These are phyloP conservation scores for Hypotaenidia okinawae DNA, from an alignment of 2,797 vertebrate species.

Conservation along the genomic window DNA sequence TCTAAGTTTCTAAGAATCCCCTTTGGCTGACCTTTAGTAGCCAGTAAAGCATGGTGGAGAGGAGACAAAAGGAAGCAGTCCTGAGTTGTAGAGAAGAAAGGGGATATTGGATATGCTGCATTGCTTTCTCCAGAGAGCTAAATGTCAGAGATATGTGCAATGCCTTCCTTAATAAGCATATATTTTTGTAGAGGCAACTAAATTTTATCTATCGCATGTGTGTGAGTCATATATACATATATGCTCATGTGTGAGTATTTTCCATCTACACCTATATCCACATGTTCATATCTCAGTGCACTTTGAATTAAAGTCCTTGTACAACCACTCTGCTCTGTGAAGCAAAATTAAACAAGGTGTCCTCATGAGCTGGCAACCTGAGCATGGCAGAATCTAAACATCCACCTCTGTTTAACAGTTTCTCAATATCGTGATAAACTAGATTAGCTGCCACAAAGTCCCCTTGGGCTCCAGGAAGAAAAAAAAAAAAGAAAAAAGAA, in stretches of 20 bases:
- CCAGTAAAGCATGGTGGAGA: not conserved
- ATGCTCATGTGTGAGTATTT: not conserved
- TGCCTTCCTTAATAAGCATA: not conserved
- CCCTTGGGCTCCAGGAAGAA: not conserved
- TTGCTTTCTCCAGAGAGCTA: not conserved
- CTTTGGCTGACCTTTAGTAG: conserved; percentile 60
- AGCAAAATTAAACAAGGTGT: not conserved
- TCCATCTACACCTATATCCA: accelerated
- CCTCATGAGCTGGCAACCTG: not conserved
- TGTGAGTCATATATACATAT: not conserved
- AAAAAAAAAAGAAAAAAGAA: not conserved
- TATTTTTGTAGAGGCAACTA: not conserved
- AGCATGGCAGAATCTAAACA: not conserved
- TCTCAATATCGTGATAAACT: conserved; percentile 2
- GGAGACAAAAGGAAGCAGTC: conserved; percentile 33
- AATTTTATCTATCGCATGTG: not conserved
- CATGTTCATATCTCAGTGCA: accelerated
- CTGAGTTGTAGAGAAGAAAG: not conserved
- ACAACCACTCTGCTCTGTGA: not conserved
- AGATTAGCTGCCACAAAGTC: not conserved
- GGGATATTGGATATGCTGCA: not conserved
- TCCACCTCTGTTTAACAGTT: not conserved
- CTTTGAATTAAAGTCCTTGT: not conserved
- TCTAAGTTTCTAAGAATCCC: conserved; percentile 52
- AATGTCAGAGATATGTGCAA: not conserved